Evolutionary conservation across 64 coral and sea anemone species (phyloP).

Genomic region (Astreopora myriophthalma): DNA sequence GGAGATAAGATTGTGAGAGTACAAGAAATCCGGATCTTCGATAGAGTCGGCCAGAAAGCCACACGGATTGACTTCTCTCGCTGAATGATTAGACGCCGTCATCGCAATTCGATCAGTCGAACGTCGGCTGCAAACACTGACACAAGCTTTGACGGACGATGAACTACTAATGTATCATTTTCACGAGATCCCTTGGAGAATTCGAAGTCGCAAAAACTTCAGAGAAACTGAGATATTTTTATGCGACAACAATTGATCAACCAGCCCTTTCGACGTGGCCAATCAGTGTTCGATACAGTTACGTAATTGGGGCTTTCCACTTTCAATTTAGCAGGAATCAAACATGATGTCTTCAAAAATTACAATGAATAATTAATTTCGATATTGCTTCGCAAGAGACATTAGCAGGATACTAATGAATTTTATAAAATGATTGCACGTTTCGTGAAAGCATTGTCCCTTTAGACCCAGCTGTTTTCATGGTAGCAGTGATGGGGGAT

Average conservation of each 20-base stretch:
- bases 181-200: no score
- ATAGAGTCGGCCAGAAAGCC: background rate
- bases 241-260: no score
- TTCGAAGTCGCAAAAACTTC: no score
- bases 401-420: background rate
- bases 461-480: background rate
- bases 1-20: constrained; percentile 15
- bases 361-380: constrained; percentile 33
- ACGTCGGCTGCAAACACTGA: no score
- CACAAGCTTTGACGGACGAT: no score
- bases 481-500: background rate
- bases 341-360: background rate
- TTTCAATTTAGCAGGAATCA: background rate
- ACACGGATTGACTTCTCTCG: background rate
- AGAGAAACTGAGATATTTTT: no score
- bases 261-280: no score
- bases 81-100: background rate
- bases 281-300: no score
- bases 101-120: background rate
- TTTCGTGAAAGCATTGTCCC: background rate
- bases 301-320: no score
- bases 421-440: no score
- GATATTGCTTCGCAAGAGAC: background rate
- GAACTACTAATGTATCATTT: no score
- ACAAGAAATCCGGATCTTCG: constrained; percentile 17